A percentile compares a stretch with the other conserved stretches of the same genome.
These are phyloP conservation scores for Xiphorhynchus erythropygius DNA, from an alignment of 2,797 vertebrate genomes.

Conservation along the genomic window DNA sequence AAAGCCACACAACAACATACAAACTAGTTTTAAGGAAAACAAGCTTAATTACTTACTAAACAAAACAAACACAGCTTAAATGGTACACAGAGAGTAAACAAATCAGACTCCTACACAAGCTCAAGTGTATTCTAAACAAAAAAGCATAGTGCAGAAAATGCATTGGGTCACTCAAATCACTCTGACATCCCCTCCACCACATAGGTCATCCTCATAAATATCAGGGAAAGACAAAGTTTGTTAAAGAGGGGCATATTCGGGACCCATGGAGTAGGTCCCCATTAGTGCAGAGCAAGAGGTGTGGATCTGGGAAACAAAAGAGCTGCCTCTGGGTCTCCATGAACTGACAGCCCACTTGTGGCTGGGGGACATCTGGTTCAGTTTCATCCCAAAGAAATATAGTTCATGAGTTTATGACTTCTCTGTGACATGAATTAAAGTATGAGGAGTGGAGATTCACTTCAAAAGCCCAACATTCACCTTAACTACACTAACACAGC, in stretches of 20 bases:
- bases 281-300: background rate
- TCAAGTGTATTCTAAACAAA: background rate
- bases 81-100: background rate
- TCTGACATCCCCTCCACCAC: background rate
- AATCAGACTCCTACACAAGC: background rate
- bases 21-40: background rate
- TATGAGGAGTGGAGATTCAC: background rate
- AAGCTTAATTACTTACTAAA: background rate
- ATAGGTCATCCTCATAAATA: background rate
- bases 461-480: background rate
- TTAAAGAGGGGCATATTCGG: background rate
- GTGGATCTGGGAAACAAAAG: accelerated
- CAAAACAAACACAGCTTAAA: background rate
- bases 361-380: background rate
- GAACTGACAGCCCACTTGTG: no score
- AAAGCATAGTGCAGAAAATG: background rate
- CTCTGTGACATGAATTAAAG: background rate
- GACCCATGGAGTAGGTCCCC: accelerated
- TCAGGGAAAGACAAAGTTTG: background rate
- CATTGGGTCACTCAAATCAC: background rate
- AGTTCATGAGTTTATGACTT: background rate
- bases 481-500: accelerated
- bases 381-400: background rate
- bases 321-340: background rate
- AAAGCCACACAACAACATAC: background rate